Base-by-base conservation (phyloP, 2,797 vertebrate genomes). In the Galago senegalensis region DNA sequence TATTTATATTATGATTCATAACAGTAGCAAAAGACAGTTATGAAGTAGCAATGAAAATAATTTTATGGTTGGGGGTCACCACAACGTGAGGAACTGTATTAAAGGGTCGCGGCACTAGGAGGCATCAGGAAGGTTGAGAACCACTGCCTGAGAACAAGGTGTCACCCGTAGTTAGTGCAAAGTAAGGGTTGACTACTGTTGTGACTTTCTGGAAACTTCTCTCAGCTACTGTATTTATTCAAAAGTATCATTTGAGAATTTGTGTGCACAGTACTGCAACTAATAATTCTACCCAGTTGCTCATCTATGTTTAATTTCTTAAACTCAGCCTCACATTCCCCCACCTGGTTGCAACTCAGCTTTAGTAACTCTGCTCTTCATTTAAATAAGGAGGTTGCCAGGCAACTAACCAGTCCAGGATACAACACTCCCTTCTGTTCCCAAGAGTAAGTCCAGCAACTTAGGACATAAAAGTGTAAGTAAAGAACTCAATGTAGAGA, bases 231-330 rank as follows among this genome's bases (percentile, higher is more conserved):
- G 49, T 37, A 88, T n/a, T 89, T 86, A 82, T 72, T 90, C 58
- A 20, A n/a, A 81, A 76, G 23, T 89, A 79, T 65, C 77, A n/a
- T 67, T 3, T 80, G 73, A 96, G 72, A 91, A 82, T 80, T 40
- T 53, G 11, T 69, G n/a, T 3, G 13, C 17, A 46, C 13, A 56
- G 8, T 29, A 63, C 7, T 79, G 37, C 61, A 43, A 70, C 3
- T 87, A 67, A 87, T 12, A 79, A 49, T 40, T 60, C 40, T 31
- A 75, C 13, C 14, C 37, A 61, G 40, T 63, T 72, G 61, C 4
- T 91, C 29, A 29, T 1, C 23, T 79, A 25, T 61, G 61, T 65
- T 88, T 89, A 85, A 72, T 76, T 60, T 79, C 65, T 75, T 75
- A 82, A 84, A 69, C 17, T 31, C 7, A 27, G 69, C 40, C 77